A percentile compares a stretch with the other conserved stretches of the same genome.
Evolutionary conservation across 2,888 invertebrate species (phyloP).

Genomic region (Ptilodon capucinus): DNA sequence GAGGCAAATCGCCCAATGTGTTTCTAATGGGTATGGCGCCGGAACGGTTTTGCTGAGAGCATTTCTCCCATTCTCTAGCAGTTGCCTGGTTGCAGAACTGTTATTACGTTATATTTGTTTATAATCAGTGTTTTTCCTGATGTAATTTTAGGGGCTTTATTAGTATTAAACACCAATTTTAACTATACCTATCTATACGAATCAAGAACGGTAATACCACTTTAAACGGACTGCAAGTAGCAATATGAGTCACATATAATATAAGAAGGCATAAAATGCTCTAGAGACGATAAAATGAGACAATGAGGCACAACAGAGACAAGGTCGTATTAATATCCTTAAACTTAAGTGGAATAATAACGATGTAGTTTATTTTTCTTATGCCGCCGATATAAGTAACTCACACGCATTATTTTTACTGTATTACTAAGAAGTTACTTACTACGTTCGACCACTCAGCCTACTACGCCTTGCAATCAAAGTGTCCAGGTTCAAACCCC

Average conservation of each 20-base stretch:
- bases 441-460: too few relatives aligned
- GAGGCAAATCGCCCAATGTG: too few relatives aligned
- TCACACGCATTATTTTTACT: not conserved
- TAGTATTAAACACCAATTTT: not conserved
- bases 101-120: too few relatives aligned
- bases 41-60: too few relatives aligned
- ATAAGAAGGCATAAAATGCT: not conserved
- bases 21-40: too few relatives aligned
- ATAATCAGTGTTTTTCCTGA: too few relatives aligned
- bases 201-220: not conserved
- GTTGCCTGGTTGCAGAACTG: too few relatives aligned
- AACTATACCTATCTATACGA: not conserved
- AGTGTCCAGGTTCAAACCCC: too few relatives aligned
- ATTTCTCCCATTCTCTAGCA: too few relatives aligned
- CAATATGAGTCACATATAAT: not conserved
- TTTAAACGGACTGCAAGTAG: not conserved
- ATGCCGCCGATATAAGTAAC: not conserved
- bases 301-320: constrained; percentile 3
- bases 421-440: too few relatives aligned
- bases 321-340: constrained; percentile 38
- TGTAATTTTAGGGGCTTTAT: too few relatives aligned
- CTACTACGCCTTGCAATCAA: too few relatives aligned
- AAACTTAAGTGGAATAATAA: not conserved
- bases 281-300: not conserved
- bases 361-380: not conserved